phyloP scores from a whole-genome alignment of 2,113 vertebrate genomes.

The Hystrix cristata region DNA sequence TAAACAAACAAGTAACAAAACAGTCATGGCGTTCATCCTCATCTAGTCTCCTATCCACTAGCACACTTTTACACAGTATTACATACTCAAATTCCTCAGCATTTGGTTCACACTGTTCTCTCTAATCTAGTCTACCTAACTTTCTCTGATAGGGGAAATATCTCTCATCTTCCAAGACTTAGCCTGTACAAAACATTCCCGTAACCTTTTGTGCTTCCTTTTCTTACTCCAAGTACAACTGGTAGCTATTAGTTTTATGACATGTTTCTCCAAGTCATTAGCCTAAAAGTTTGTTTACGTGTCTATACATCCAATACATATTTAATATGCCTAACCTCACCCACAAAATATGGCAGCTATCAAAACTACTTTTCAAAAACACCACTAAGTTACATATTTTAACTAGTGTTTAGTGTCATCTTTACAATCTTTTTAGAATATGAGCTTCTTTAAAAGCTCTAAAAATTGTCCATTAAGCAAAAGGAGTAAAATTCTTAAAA shows the following conservation, averaged over 20 bases:
- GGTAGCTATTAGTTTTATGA: neutral
- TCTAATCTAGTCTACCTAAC: neutral
- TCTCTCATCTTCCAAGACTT: neutral
- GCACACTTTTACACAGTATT: neutral
- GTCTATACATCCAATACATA: neutral
- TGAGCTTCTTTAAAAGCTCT: neutral
- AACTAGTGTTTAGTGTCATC: slow-evolving; percentile 7
- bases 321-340: neutral
- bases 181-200: neutral
- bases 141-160: neutral
- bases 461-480: slow-evolving; percentile 10
- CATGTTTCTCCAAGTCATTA: neutral
- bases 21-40: neutral
- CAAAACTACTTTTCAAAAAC: slow-evolving; percentile 56
- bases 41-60: neutral
- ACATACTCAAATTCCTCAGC: neutral
- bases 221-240: slow-evolving; percentile 6
- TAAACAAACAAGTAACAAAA: neutral
- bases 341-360: slow-evolving; percentile 13
- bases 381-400: slow-evolving; percentile 45
- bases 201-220: neutral
- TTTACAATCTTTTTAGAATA: slow-evolving; percentile 46
- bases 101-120: neutral
- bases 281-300: neutral
- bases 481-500: slow-evolving; percentile 50